A percentile compares a stretch with the other conserved stretches of the same genome.
Conservation (phyloP, 2,888 invertebrate species). For the Heliconius sara region DNA sequence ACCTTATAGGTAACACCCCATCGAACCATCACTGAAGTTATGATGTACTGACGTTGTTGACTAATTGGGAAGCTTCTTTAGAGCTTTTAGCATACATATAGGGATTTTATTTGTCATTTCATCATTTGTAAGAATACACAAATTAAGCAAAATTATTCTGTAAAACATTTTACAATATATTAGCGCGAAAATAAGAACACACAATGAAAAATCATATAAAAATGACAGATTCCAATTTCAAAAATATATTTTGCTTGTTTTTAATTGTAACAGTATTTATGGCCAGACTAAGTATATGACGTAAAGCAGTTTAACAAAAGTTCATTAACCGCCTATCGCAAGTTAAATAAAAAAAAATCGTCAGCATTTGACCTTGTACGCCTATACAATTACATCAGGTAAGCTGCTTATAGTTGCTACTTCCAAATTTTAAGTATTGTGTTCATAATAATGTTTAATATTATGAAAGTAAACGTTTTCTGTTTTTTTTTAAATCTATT, state of each 20-base stretch:
- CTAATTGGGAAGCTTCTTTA: not conserved
- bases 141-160: too few species aligned
- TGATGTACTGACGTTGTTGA: not conserved
- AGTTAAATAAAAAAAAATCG: constrained; percentile 29
- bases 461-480: not conserved
- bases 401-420: not conserved
- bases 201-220: too few species aligned
- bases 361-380: constrained; percentile 31
- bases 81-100: not conserved
- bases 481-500: not conserved
- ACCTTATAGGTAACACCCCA: too few species aligned
- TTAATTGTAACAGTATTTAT: not conserved
- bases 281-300: constrained; percentile 4
- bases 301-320: constrained; percentile 25
- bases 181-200: too few species aligned
- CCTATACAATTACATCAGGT: constrained; percentile 24
- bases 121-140: too few species aligned
- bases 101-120: too few species aligned
- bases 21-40: not conserved
- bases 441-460: not conserved
- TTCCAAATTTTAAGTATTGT: not conserved
- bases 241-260: too few species aligned
- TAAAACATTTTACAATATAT: too few species aligned
- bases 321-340: constrained; percentile 36
- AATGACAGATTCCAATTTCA: too few species aligned